A percentile compares a stretch with the other conserved stretches of the same genome.
Evolutionary conservation across 2,797 vertebrate species (phyloP).

Genomic region (Taenioides sp.): DNA sequence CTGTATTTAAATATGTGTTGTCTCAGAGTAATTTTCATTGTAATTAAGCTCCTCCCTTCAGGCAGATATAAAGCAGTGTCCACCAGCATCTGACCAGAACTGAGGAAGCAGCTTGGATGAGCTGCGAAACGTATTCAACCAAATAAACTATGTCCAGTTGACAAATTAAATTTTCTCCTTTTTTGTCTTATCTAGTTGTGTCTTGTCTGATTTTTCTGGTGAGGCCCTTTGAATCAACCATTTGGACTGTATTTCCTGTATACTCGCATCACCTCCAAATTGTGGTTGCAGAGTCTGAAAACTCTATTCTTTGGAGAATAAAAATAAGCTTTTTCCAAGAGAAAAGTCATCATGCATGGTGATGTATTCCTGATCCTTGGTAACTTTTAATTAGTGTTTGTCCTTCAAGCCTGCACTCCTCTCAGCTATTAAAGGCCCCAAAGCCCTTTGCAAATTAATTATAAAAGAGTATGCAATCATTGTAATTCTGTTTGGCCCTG

Average conservation of each 20-base stretch:
- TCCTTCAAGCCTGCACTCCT: constrained; percentile 84
- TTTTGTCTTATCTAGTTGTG: background rate
- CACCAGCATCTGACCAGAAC: no score
- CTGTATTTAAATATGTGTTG: no score
- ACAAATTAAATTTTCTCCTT: no score
- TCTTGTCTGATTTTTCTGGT: background rate
- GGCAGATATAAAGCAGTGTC: no score
- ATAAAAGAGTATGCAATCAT: constrained; percentile 86
- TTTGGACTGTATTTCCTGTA: no score
- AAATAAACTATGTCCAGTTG: no score
- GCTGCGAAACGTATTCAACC: no score
- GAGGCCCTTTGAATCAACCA: background rate
- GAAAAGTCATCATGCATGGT: constrained; percentile 68
- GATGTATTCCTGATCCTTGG: constrained; percentile 77
- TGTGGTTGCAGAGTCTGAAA: no score
- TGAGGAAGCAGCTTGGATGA: no score
- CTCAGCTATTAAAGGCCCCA: constrained; percentile 81
- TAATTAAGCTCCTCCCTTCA: no score
- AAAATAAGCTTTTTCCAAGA: constrained; percentile 76
- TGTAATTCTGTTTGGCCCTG: constrained; percentile 85
- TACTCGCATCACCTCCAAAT: no score
- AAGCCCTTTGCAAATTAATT: constrained; percentile 89
- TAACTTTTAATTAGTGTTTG: constrained; percentile 91
- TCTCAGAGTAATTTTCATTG: no score
- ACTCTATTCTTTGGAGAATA: constrained; percentile 51